Evolutionary conservation across 2,113 vertebrate species (phyloP).

Genomic region (Axis porcinus): DNA sequence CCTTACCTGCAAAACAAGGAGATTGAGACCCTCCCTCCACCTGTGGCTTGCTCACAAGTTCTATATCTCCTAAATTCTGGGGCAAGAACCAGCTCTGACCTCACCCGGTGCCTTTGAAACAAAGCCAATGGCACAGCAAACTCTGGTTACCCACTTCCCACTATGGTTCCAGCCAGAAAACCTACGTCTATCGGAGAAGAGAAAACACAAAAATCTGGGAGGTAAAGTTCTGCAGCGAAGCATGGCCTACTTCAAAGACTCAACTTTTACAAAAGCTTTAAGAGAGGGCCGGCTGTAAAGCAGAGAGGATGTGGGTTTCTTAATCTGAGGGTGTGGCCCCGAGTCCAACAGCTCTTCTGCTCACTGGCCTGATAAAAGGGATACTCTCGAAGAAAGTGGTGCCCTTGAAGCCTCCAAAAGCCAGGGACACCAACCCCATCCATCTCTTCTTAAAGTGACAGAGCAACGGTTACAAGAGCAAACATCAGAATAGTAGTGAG

Average conservation of each 20-base stretch:
- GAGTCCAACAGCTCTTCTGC: not conserved
- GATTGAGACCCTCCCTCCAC: not conserved
- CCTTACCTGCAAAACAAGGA: not conserved
- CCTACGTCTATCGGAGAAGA: not conserved
- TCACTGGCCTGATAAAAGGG: not conserved
- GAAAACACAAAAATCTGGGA: not conserved
- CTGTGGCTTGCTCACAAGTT: not conserved
- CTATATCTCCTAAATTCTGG: not conserved
- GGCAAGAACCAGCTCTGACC: not conserved
- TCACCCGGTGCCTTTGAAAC: not conserved
- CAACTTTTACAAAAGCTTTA: not conserved
- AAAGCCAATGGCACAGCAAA: not conserved
- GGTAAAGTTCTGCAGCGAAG: not conserved
- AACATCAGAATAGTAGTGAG: not conserved
- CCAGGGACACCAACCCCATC: not conserved
- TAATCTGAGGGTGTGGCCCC: not conserved
- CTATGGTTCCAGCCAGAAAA: not conserved
- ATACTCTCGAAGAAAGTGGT: not conserved
- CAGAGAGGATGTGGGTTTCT: slow-evolving; percentile 45
- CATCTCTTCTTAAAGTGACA: slow-evolving; percentile 2
- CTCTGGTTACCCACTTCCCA: not conserved
- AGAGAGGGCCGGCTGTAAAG: not conserved
- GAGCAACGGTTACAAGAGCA: not conserved
- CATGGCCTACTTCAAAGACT: not conserved
- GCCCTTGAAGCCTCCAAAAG: not conserved